Evolutionary conservation across 2,113 vertebrate species (phyloP).

Genomic region (Oxygymnocypris stewartii): DNA sequence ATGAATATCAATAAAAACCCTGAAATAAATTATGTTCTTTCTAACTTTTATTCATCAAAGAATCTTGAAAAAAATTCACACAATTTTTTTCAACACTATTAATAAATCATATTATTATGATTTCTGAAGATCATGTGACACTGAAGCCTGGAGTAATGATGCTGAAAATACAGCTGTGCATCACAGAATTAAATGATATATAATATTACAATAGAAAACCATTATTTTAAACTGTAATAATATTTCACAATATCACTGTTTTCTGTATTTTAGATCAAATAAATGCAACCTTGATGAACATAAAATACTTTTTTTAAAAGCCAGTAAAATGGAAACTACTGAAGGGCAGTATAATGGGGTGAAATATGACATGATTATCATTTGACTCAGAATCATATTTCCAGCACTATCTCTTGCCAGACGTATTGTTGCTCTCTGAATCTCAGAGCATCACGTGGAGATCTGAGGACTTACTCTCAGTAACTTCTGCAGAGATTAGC

Average conservation of each 20-base stretch:
- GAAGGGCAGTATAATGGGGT: not conserved
- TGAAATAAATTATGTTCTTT: too few species aligned
- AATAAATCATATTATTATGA: not conserved
- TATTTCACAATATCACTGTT: too few species aligned
- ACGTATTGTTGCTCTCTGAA: not conserved
- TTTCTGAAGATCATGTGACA: too few species aligned
- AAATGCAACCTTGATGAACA: not conserved
- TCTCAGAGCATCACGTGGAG: not conserved
- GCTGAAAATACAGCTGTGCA: not conserved
- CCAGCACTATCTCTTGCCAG: not conserved
- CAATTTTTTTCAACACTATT: not conserved
- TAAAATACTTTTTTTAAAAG: not conserved
- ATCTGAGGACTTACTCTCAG: conserved; percentile 23
- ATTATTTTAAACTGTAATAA: too few species aligned
- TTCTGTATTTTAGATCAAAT: not conserved
- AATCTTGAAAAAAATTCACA: too few species aligned
- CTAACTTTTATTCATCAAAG: too few species aligned
- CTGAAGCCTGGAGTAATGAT: not conserved
- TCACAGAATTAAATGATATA: not conserved
- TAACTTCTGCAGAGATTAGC: conserved; percentile 43
- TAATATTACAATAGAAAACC: not conserved
- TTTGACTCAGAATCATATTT: not conserved
- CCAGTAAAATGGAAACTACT: not conserved
- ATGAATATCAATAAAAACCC: not conserved
- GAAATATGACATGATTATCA: not conserved